These are phyloP conservation scores for Hylia prasina DNA, from an alignment of 2,113 vertebrate genomes.

Conservation along the genomic window DNA sequence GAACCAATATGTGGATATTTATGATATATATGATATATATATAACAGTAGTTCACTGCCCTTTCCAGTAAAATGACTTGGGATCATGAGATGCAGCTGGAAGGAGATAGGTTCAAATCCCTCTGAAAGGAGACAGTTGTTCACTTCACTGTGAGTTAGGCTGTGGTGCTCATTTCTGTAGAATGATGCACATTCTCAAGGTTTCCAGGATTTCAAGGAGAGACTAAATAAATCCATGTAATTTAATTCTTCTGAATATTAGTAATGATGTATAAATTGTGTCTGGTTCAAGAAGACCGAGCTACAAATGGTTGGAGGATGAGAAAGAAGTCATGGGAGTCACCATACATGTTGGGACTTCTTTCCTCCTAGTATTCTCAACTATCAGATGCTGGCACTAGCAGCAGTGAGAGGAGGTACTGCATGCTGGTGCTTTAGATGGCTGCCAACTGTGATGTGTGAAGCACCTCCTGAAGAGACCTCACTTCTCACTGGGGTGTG, in stretches of 20 bases:
- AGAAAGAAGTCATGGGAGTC: background rate
- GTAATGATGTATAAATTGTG: background rate
- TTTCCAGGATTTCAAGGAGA: background rate
- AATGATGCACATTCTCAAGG: background rate
- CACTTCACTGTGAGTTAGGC: background rate
- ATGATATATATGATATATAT: too few species aligned
- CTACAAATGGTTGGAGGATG: background rate
- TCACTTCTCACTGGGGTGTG: background rate
- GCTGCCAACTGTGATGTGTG: background rate
- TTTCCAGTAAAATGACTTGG: background rate
- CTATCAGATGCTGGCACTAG: background rate
- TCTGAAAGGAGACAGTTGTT: background rate
- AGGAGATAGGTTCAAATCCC: background rate
- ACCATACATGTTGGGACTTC: background rate
- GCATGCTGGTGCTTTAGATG: background rate
- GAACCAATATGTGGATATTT: background rate
- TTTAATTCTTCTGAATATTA: background rate
- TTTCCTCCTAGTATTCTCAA: background rate
- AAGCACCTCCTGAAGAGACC: background rate
- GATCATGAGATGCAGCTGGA: background rate
- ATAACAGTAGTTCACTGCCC: background rate
- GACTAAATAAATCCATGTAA: background rate
- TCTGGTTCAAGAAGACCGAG: background rate
- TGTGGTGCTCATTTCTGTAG: background rate
- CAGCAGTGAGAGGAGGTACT: background rate